Conservation (phyloP, 2,113 vertebrate species). For the Poeciliopsis retropinna region DNA sequence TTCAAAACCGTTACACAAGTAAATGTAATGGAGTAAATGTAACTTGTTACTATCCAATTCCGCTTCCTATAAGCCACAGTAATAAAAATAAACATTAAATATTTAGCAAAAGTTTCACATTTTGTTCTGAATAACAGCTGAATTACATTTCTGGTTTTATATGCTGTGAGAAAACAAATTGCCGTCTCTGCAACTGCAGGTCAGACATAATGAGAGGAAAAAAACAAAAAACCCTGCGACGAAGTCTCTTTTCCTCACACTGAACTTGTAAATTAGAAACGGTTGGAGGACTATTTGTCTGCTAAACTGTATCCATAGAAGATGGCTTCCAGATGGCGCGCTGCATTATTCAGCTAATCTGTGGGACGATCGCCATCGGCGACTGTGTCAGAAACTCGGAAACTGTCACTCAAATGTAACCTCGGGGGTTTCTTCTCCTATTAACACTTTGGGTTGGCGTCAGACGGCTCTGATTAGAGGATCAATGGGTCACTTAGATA, state of each 20-base stretch:
- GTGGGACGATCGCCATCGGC: neutral
- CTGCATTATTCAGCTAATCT: neutral
- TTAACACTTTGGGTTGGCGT: neutral
- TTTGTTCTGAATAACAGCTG: no score
- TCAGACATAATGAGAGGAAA: neutral
- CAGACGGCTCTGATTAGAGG: neutral
- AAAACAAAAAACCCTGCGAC: neutral
- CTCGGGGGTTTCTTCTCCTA: neutral
- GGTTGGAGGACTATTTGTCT: neutral
- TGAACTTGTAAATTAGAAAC: neutral
- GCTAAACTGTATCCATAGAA: neutral
- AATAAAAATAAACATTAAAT: no score
- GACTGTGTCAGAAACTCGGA: constrained; percentile 15
- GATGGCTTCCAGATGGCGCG: constrained; percentile 6
- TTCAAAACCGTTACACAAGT: no score
- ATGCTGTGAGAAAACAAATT: no score
- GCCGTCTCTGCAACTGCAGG: neutral
- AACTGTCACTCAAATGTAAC: neutral
- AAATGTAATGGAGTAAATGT: no score
- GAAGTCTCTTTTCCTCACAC: neutral
- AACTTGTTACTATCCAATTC: no score
- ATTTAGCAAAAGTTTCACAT: no score
- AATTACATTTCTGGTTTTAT: no score
- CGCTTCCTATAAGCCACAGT: no score
- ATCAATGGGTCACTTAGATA: neutral